A percentile compares a stretch with the other conserved stretches of the same genome.
phyloP scores from a whole-genome alignment of 1,140 invertebrate species.

The Drosophila erecta region DNA sequence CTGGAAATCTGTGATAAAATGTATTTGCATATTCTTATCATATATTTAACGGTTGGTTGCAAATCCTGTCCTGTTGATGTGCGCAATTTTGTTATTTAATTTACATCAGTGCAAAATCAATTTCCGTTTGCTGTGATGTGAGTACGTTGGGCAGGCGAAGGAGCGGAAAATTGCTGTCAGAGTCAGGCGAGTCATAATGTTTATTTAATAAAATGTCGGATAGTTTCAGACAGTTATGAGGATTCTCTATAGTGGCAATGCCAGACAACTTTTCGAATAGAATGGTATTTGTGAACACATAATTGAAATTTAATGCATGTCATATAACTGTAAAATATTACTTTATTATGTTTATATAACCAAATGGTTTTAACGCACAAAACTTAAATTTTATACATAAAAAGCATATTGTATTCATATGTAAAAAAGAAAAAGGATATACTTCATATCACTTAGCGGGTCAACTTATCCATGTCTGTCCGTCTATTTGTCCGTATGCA shows the following conservation, averaged over 20 bases:
- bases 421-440: too few species aligned
- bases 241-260: background rate
- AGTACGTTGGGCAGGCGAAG: background rate
- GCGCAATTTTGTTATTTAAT: constrained; percentile 33
- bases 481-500: too few species aligned
- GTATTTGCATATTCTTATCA: background rate
- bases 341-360: too few species aligned
- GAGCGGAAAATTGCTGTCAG: constrained; percentile 20
- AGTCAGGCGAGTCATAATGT: constrained; percentile 19
- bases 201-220: constrained; percentile 25
- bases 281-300: background rate
- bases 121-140: constrained; percentile 13
- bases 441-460: too few species aligned
- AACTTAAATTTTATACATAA: too few species aligned
- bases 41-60: constrained; percentile 12
- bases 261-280: background rate
- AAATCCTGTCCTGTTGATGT: constrained; percentile 4
- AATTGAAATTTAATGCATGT: too few species aligned
- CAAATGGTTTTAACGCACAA: too few species aligned
- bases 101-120: constrained; percentile 40
- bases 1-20: background rate
- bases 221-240: constrained; percentile 2
- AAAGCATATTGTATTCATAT: too few species aligned
- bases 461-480: too few species aligned
- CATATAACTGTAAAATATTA: too few species aligned